These are phyloP conservation scores for Dolomedes plantarius DNA, from an alignment of 2,888 invertebrate species.

Conservation along the genomic window DNA sequence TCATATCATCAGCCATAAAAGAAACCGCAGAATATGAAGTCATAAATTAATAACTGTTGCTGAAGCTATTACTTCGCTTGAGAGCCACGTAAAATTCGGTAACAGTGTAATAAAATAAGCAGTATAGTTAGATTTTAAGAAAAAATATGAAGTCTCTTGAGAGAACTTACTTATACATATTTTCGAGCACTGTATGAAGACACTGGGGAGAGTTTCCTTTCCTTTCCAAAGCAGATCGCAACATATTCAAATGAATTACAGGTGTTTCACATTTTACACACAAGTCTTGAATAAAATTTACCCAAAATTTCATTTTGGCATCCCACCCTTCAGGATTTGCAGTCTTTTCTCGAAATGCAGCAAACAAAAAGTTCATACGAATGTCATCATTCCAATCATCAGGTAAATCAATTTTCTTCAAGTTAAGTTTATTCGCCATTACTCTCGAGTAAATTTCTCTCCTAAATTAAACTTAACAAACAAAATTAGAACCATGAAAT, in stretches of 20 bases:
- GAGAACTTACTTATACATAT: conserved; percentile 60
- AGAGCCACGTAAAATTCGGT: too few species aligned
- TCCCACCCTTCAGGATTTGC: conserved; percentile 73
- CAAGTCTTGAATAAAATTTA: conserved; percentile 55
- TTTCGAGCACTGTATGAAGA: conserved; percentile 38
- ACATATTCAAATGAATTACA: background rate
- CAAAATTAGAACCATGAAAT: too few species aligned
- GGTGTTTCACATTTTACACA: conserved; percentile 39
- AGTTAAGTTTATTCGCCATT: background rate
- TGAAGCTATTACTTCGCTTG: too few species aligned
- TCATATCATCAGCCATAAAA: too few species aligned
- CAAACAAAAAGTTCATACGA: conserved; percentile 65
- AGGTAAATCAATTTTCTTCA: conserved; percentile 28
- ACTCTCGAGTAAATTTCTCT: too few species aligned
- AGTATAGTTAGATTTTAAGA: too few species aligned
- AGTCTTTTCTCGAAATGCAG: conserved; percentile 47
- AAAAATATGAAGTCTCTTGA: too few species aligned
- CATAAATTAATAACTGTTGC: too few species aligned
- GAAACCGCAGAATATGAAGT: too few species aligned
- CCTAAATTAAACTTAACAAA: too few species aligned
- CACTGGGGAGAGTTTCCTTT: conserved; percentile 50
- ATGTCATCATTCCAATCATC: conserved; percentile 51
- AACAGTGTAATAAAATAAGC: too few species aligned
- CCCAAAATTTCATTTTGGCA: conserved; percentile 73
- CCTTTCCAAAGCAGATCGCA: conserved; percentile 46